Base-by-base conservation (phyloP, 2,797 vertebrate genomes). In the Gallirallus australis region DNA sequence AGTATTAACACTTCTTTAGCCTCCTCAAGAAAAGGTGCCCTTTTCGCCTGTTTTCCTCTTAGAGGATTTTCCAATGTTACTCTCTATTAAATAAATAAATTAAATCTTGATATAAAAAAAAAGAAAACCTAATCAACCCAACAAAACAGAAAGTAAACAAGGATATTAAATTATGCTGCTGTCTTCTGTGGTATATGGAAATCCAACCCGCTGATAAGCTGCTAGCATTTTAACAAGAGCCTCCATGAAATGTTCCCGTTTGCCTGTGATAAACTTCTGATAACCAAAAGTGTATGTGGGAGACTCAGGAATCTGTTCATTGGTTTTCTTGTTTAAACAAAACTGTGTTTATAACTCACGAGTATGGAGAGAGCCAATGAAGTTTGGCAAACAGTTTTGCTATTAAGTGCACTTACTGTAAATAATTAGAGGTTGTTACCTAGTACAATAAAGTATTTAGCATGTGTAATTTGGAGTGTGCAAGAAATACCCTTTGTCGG, bases 321-420 rank as follows among this genome's bases (percentile, higher is more conserved):
- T 94, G 90, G 47, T 78, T 75, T 87, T 91, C 88, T 70, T 92
- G 66, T 71, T 95, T 92, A 88, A 94, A 92, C 66, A 91, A 92
- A 88, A 53, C 27, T 3, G 4, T 94, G 82, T 89, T 92, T 85
- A 60, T 93, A 89, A 87, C 71, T 93, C 61, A 71, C 12, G 93
- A 95, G 64, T 83, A 59, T 24, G 50, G 53, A 75, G 33, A 93
- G 54, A 94, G 79, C 68, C 76, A 88, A 25, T 68, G 72, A 80
- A 37, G 72, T 89, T 24, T 94, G 89, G 68, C 84, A 96, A 92
- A 92, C 33, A 71, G 42, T 77, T 57, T 70, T 95, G 68, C 75
- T 92, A 91, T 72, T 87, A 93, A 95, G 91, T 97, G 91, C 89
- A 92, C 86, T 95, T 96, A 95, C 92, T 94, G 91, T 95, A 94